phyloP scores from a whole-genome alignment of 2,888 invertebrate species.

The Poecilus cupreus region DNA sequence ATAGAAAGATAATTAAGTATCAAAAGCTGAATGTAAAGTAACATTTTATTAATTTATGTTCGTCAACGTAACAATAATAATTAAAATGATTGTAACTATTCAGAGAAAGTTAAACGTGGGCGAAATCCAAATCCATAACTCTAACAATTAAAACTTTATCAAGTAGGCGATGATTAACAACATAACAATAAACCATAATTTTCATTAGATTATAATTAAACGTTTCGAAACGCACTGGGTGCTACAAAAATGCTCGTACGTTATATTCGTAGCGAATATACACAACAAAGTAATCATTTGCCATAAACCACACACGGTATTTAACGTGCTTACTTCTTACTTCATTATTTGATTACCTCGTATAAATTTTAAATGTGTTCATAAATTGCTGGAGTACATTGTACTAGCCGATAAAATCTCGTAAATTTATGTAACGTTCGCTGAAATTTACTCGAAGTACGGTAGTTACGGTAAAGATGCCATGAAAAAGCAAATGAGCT shows the following conservation, averaged over 20 bases:
- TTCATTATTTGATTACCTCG: constrained; percentile 48
- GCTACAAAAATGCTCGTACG: background rate
- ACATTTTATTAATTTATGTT: background rate
- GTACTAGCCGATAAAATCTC: constrained; percentile 24
- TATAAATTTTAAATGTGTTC: constrained; percentile 38
- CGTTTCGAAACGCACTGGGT: constrained; percentile 6
- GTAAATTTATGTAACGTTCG: constrained; percentile 29
- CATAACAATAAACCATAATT: constrained; percentile 39
- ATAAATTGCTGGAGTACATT: constrained; percentile 42
- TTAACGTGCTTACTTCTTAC: constrained; percentile 25
- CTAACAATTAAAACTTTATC: constrained; percentile 27
- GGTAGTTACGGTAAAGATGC: background rate
- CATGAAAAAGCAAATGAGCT: constrained; percentile 5
- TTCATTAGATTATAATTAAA: constrained; percentile 42
- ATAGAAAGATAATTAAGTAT: too few species aligned
- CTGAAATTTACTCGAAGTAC: constrained; percentile 26
- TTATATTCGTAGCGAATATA: too few species aligned
- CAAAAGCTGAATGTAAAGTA: too few species aligned
- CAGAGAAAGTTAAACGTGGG: constrained; percentile 15
- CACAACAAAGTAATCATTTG: constrained; percentile 26
- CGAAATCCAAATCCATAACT: constrained; percentile 11
- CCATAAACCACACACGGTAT: constrained; percentile 38
- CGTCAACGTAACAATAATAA: background rate
- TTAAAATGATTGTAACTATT: background rate
- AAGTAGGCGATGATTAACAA: constrained; percentile 44